Conservation (phyloP, 2,888 invertebrate genomes). For the Hyles lineata region DNA sequence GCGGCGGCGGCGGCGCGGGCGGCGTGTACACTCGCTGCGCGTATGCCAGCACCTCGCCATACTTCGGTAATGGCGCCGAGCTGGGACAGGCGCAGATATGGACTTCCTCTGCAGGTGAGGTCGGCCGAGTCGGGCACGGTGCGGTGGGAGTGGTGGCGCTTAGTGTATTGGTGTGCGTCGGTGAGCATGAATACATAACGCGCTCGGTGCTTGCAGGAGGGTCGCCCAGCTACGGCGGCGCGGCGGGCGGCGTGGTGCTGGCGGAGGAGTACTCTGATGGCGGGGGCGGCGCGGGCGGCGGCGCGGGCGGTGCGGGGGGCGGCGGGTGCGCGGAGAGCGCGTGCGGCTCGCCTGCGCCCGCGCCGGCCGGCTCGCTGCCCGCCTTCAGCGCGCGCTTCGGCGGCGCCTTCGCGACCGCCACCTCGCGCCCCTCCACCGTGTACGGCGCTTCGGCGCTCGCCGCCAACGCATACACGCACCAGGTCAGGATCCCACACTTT, state of each 20-base stretch:
- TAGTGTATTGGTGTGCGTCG: background rate
- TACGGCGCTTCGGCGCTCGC: constrained; percentile 61
- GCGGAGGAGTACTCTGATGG: constrained; percentile 55
- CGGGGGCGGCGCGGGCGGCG: constrained; percentile 39
- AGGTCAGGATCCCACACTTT: constrained; percentile 50
- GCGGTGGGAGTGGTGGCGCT: background rate
- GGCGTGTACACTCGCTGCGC: constrained; percentile 66
- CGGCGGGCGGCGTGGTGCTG: constrained; percentile 45
- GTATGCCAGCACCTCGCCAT: constrained; percentile 65
- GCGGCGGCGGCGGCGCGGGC: constrained; percentile 49
- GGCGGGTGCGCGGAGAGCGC: constrained; percentile 52
- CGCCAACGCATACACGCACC: constrained; percentile 62
- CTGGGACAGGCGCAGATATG: constrained; percentile 68
- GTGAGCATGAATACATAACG: background rate
- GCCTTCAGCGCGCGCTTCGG: constrained; percentile 84
- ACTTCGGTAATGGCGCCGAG: constrained; percentile 64
- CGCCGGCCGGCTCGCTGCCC: constrained; percentile 74
- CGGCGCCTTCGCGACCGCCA: constrained; percentile 66
- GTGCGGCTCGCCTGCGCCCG: constrained; percentile 39
- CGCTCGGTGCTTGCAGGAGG: constrained; percentile 52
- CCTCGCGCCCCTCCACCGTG: constrained; percentile 62
- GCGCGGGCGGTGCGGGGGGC: constrained; percentile 44
- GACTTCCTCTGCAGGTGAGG: constrained; percentile 64
- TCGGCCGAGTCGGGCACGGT: background rate
- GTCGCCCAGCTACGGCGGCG: constrained; percentile 65